Conservation (phyloP, 92 coral and sea anemone genomes). For the Desmophyllum pertusum region DNA sequence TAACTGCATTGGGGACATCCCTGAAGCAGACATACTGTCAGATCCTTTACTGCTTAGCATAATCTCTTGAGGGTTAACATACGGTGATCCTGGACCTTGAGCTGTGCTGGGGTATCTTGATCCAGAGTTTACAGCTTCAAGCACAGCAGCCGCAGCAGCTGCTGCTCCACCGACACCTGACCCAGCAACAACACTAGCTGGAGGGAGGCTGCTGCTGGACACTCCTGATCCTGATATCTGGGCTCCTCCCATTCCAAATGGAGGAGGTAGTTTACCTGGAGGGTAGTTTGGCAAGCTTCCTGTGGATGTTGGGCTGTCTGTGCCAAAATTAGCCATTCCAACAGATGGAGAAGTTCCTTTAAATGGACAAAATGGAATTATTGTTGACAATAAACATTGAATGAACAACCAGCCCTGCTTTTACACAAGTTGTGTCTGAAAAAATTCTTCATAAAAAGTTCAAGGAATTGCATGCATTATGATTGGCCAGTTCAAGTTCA, state of each 20-base stretch:
- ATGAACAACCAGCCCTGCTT: not conserved
- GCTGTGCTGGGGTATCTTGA: constrained; percentile 67
- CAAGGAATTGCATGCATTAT: too few relatives aligned
- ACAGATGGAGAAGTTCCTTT: constrained; percentile 36
- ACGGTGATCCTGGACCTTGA: constrained; percentile 65
- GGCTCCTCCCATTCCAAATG: constrained; percentile 34
- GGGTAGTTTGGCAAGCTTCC: constrained; percentile 41
- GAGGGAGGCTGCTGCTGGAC: constrained; percentile 25
- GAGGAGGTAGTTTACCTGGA: constrained; percentile 30
- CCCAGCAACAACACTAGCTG: constrained; percentile 27
- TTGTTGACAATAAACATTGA: not conserved
- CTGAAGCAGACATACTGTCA: constrained; percentile 60
- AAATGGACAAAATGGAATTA: too few relatives aligned
- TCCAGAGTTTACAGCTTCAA: constrained; percentile 74
- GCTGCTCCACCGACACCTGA: constrained; percentile 66
- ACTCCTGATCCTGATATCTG: constrained; percentile 34
- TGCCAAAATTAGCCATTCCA: constrained; percentile 44
- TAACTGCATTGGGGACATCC: constrained; percentile 64
- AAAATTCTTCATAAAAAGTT: too few relatives aligned
- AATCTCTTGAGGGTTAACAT: constrained; percentile 70
- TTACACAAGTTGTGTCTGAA: not conserved
- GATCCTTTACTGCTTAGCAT: constrained; percentile 61
- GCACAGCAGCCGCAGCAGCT: constrained; percentile 90
- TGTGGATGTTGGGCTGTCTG: constrained; percentile 45
- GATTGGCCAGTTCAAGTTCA: too few relatives aligned